Evolutionary conservation across 30 jellyfish, hydroid and myxozoan genomes (phyloP).

Genomic region (Rhopilema esculentum): DNA sequence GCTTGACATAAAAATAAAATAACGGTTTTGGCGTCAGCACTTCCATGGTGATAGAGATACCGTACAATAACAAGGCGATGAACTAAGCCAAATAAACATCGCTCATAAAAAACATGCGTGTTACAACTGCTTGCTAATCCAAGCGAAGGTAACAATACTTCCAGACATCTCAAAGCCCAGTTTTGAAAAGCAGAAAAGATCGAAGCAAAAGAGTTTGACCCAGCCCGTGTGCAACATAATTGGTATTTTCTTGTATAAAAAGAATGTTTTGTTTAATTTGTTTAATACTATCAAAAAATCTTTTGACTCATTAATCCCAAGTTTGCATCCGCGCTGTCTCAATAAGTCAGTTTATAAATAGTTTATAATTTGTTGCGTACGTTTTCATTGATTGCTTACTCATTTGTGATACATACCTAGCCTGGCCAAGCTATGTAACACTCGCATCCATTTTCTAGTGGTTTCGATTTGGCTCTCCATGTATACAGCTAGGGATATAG

Average conservation of each 20-base stretch:
- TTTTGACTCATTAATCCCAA: neutral
- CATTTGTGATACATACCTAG: too few species aligned
- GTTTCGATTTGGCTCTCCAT: too few species aligned
- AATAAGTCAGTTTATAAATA: too few species aligned
- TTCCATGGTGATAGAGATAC: neutral
- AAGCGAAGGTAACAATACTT: neutral
- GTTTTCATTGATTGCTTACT: too few species aligned
- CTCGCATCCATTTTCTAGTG: too few species aligned
- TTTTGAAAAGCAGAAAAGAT: neutral
- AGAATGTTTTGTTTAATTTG: neutral
- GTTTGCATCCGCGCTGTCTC: too few species aligned
- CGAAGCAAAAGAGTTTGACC: neutral
- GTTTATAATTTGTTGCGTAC: too few species aligned
- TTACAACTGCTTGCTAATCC: neutral
- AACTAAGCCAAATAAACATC: neutral
- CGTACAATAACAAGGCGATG: neutral
- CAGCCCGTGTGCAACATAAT: neutral
- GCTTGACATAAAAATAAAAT: too few species aligned
- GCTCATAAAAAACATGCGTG: neutral
- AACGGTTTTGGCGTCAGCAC: neutral
- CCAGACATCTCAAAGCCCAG: neutral
- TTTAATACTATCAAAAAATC: neutral
- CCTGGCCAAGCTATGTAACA: too few species aligned
- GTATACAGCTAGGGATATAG: too few species aligned
- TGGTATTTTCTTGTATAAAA: too few species aligned